Base-by-base conservation (phyloP, 2,113 vertebrate genomes). In the Mellivora capensis region DNA sequence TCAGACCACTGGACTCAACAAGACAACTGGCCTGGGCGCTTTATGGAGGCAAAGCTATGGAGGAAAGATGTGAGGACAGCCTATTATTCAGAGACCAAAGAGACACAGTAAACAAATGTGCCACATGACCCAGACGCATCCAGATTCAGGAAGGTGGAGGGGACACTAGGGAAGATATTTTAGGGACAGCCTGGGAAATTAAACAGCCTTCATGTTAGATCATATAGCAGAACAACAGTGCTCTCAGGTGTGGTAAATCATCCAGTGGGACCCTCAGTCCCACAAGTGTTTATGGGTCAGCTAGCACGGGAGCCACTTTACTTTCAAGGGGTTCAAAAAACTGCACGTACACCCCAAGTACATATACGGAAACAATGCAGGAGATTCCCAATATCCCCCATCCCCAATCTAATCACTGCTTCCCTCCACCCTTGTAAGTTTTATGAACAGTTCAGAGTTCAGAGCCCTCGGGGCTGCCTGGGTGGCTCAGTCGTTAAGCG, bases 151-250 rank as follows among this genome's bases (percentile, higher is more conserved):
- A 42, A 87, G 21, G 31, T 3, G 29, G 23, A 29, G 18, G 34
- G 52, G 72, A 20, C 0, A 57, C 17, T 10, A 3, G 23, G 47
- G 61, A 37, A 47, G 64, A 8, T 34, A 88, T n/a, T 72, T 93
- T n/a, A 74, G 44, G 34, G 71, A 83, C 72, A 74, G 37, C 15
- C n/a, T 13, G 39, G 74, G 79, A 64, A 72, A 82, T 64, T 74
- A 62, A 37, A 34, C 15, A 6, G 84, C 9, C 4, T 93, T 15
- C 9, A 0, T 39, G 20, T 44, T 31, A 42, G 91, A 49, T 13
- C 10, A 14, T 8, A 17, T 0, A 20, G 29, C 0, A 2, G 25
- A 37, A 49, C 18, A n/a, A 47, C 14, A 54, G 6, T 17, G 25
- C 93, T 57, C 21, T 61, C 47, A 69, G 44, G 20, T 59, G 39